Evolutionary conservation across 2,888 invertebrate species (phyloP).

Genomic region (Himalopsyche kuldschensis): DNA sequence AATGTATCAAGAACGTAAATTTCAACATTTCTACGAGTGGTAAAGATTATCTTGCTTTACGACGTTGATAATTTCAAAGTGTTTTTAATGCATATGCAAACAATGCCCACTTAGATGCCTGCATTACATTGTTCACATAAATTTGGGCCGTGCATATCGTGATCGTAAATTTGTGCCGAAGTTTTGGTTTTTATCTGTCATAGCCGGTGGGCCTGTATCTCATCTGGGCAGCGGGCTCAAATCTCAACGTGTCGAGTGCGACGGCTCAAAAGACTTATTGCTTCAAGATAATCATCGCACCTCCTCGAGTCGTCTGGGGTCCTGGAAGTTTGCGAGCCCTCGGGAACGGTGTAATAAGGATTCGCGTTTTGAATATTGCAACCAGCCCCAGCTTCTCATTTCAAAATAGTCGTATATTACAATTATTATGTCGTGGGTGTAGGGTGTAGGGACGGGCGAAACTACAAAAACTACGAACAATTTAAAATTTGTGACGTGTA

Average conservation of each 20-base stretch:
- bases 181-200: conserved; percentile 16
- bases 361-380: not conserved
- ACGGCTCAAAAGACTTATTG: conserved; percentile 24
- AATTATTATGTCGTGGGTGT: too few relatives aligned
- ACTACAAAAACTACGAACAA: too few relatives aligned
- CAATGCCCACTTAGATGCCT: not conserved
- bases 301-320: not conserved
- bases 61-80: not conserved
- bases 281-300: conserved; percentile 22
- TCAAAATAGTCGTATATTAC: too few relatives aligned
- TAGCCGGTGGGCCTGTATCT: conserved; percentile 26
- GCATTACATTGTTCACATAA: not conserved
- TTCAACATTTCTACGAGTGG: not conserved
- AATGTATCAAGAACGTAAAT: too few relatives aligned
- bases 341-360: not conserved
- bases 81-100: not conserved
- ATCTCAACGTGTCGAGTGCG: conserved; percentile 26
- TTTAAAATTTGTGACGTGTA: too few relatives aligned
- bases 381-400: not conserved
- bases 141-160: not conserved
- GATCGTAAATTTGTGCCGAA: not conserved
- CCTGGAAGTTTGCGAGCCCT: not conserved
- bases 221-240: conserved; percentile 13
- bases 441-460: too few relatives aligned
- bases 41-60: not conserved